Conservation (phyloP, 1,140 invertebrate species). For the Drosophila takahashii region DNA sequence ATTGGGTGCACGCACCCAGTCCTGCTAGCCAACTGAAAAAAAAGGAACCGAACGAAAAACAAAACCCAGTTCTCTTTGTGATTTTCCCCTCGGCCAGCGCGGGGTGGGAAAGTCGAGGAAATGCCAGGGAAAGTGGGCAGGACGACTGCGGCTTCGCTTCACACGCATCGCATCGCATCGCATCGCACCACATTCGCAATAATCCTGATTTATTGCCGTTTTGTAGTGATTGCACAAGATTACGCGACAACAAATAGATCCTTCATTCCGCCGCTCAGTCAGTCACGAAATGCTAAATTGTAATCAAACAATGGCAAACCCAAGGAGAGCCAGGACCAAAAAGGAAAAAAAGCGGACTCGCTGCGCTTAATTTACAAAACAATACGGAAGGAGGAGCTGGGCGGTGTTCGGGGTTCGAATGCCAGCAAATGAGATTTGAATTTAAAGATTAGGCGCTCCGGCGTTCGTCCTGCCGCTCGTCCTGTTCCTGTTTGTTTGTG, state of each 20-base stretch:
- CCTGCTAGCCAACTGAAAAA: conserved; percentile 5
- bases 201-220: conserved; percentile 84
- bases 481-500: conserved; percentile 16
- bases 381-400: conserved; percentile 19
- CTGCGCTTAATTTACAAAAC: conserved; percentile 74
- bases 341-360: conserved; percentile 44
- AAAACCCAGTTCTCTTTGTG: conserved; percentile 36
- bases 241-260: conserved; percentile 84
- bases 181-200: conserved; percentile 77
- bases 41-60: conserved; percentile 9
- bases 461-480: conserved; percentile 66
- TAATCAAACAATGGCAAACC: conserved; percentile 75
- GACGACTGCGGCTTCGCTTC: conserved; percentile 46
- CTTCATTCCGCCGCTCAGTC: conserved; percentile 71
- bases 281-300: conserved; percentile 83
- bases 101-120: neutral
- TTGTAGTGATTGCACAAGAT: conserved; percentile 84
- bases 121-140: conserved; percentile 38
- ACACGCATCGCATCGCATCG: conserved; percentile 63
- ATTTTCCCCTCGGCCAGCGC: conserved; percentile 26
- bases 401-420: conserved; percentile 13
- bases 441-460: conserved; percentile 77
- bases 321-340: conserved; percentile 30
- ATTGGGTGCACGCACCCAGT: conserved; percentile 68
- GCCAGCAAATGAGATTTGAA: conserved; percentile 79